Evolutionary conservation across 2,797 vertebrate species (phyloP), one percentile per base, ranked within the genome.

Genomic region (Phaenicophaeus curvirostris): DNA sequence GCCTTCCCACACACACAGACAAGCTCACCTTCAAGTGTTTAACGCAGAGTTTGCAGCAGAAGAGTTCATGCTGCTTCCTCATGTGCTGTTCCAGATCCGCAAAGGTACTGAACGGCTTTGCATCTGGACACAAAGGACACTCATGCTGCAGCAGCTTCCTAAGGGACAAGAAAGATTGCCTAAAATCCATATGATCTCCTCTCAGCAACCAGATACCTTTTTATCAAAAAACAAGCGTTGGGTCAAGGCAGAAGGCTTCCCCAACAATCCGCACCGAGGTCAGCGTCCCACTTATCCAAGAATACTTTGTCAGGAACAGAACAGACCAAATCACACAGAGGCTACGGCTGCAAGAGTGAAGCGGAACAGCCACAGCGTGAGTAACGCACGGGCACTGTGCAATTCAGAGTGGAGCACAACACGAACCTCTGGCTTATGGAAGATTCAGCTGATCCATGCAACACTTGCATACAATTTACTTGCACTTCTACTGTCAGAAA

Each of bases 61-160:
- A 99, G 63, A 99, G 98, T 84, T 99, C 99, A 0, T 99, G 99
- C 87, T 99, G 98, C 95, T 99, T 99, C 95, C 99, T 98, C 99
- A 99, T 99, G 96, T 99, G 99, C 76, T 99, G 98, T 41, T 99
- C 99, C 93, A 99, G 97, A 90, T 99, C 99, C 84, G 98, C 98
- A 81, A 99, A 99, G 94, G 97, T 98, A 85, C 97, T 98, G 91
- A 99, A 99, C 3, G 99, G 97, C 50, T 98, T 99, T 28, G 97
- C 95, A 23, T 99, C 99, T 0, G 97, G 97, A 95, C 99, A 99
- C 78, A 97, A 91, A 5, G 98, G 97, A 91, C 99, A 99, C 65
- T 99, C 98, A 0, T 99, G 98, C 88, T 98, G 97, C 96, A 99
- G 97, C 93, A 99, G 97, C 95, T 98, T 98, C 98, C 99, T 99